Conservation (phyloP, 2,797 vertebrate genomes). For the Crenichthys baileyi region DNA sequence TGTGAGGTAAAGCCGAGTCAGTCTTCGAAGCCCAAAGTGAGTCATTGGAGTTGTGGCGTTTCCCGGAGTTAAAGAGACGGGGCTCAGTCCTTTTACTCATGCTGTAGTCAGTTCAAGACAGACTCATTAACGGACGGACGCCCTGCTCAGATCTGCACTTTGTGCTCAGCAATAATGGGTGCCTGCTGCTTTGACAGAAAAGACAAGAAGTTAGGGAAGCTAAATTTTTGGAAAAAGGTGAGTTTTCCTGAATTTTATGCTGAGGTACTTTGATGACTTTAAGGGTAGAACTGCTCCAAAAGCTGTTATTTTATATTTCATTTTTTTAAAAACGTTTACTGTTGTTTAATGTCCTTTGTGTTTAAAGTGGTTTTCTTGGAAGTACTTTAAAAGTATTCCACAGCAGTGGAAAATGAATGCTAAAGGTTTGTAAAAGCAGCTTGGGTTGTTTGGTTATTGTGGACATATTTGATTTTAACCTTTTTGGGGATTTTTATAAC, state of each 20-base stretch:
- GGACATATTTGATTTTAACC: not conserved
- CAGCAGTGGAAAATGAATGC: not conserved
- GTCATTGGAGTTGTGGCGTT: slow-evolving; percentile 67
- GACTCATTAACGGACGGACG: slow-evolving; percentile 60
- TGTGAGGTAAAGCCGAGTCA: slow-evolving; percentile 74
- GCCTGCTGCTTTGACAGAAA: slow-evolving; percentile 84
- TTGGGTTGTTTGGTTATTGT: not conserved
- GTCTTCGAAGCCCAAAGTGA: slow-evolving; percentile 63
- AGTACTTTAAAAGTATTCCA: not conserved
- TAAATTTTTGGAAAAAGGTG: slow-evolving; percentile 84
- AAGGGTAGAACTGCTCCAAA: not conserved
- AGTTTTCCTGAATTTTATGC: slow-evolving; percentile 31
- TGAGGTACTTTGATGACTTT: not conserved
- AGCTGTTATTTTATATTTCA: not conserved
- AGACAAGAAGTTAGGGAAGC: slow-evolving; percentile 81
- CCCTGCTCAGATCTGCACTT: slow-evolving; percentile 47
- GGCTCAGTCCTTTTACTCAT: slow-evolving; percentile 60
- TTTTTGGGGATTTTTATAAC: too few species aligned
- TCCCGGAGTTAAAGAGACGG: slow-evolving; percentile 64
- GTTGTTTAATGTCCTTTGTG: not conserved
- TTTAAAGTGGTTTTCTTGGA: not conserved
- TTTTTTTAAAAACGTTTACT: not conserved
- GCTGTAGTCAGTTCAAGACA: slow-evolving; percentile 65
- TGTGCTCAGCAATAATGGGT: slow-evolving; percentile 79
- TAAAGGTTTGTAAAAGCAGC: not conserved